Base-by-base conservation (phyloP, 2,888 invertebrate species). In the Cheiracanthium punctorium region DNA sequence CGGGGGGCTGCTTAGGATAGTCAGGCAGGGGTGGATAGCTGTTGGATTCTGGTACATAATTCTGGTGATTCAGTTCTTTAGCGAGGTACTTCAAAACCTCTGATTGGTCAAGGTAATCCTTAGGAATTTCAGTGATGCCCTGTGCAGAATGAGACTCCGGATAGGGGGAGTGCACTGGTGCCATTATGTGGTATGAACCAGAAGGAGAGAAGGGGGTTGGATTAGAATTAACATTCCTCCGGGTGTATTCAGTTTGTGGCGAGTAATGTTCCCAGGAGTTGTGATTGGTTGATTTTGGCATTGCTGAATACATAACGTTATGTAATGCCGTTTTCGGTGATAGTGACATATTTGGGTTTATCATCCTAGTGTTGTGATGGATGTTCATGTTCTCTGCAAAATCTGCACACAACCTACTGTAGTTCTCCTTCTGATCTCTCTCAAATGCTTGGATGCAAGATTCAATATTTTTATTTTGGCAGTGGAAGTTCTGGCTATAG, bases 41-140 rank as follows among this genome's bases (percentile, higher is more conserved):
- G 8, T 89, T 88, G 20, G 90, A 74, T 86, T 91, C 90, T 17
- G 90, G 77, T 30, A 84, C 28, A 24, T 69, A 30, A 37, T 81
- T 73, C 37, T 80, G 82, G 37, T 82, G 73, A 76, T 94, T 2
- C 8, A 95, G 95, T 92, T 96, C 96, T 92, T 96, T 96, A 24
- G 96, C 96, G 87, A 96, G 93, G 92, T 96, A 96, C 91, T 96
- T 96, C 90, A 96, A 92, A 32, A 96, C 95, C 92, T 96, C 96
- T 1, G 96, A 95, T 90, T 96, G 95, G 91, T 94, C 95, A 20
- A 96, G 93, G 90, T 96, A 96, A 92, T 96, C 96, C 90, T 95
- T 95, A 0, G 96, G 96, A 90, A 96, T 96, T 91, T 96, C 96
- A 0, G 95, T 95, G 90, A 96, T 95, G 93, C 96, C 96, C 92